Percentiles rank a stretch among this genome's conserved stretches.
Conservation (phyloP, 2,797 vertebrate species). For the Lates japonicus region DNA sequence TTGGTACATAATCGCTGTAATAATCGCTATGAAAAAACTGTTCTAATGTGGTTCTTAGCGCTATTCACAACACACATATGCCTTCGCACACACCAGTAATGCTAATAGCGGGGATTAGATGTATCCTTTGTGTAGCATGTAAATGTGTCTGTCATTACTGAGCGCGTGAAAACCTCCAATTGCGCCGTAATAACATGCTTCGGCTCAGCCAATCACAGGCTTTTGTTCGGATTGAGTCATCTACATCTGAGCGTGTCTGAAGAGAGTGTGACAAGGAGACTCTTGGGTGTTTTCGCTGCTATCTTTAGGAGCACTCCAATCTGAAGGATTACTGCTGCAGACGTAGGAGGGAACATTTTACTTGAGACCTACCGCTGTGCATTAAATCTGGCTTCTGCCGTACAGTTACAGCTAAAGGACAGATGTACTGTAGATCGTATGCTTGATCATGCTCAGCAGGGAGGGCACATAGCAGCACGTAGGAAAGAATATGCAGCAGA, state of each 20-base stretch:
- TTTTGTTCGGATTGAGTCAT: conserved; percentile 83
- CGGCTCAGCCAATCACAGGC: conserved; percentile 77
- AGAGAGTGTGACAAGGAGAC: conserved; percentile 76
- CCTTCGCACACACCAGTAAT: conserved; percentile 66
- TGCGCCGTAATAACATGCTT: conserved; percentile 79
- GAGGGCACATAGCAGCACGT: conserved; percentile 4
- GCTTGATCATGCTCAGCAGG: conserved; percentile 36
- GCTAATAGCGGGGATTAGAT: conserved; percentile 78
- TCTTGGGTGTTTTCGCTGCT: conserved; percentile 73
- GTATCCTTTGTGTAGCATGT: conserved; percentile 81
- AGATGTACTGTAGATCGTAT: conserved; percentile 29
- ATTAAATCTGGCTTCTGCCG: conserved; percentile 58
- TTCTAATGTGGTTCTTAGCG: conserved; percentile 52
- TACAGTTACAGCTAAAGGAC: conserved; percentile 46
- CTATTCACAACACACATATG: conserved; percentile 62
- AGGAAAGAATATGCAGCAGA: conserved; percentile 14
- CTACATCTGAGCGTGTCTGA: conserved; percentile 73
- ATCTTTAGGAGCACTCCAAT: conserved; percentile 78
- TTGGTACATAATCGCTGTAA: conserved; percentile 72
- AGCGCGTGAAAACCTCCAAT: conserved; percentile 72
- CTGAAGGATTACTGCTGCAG: conserved; percentile 71
- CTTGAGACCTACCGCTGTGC: conserved; percentile 69
- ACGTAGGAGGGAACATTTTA: conserved; percentile 63
- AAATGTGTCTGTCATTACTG: conserved; percentile 77
- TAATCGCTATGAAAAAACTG: conserved; percentile 71